Base-by-base conservation (phyloP, 2,113 vertebrate genomes). In the Anolis sagrei region DNA sequence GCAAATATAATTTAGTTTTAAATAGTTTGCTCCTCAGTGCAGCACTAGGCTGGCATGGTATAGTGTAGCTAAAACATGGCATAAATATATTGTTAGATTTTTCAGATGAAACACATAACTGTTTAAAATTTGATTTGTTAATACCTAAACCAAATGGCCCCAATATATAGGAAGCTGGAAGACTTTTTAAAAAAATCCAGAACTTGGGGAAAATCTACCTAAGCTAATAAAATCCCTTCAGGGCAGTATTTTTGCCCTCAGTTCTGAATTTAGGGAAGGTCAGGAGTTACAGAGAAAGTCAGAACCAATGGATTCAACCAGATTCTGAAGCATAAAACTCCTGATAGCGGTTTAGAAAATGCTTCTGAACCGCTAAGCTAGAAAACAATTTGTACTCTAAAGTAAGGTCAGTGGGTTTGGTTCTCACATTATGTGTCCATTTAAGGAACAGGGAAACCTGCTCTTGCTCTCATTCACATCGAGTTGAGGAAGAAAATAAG, bases 51-150 rank as follows among this genome's bases (percentile, higher is more conserved):
- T 75, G 84, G 83, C 82, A 79, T 85, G 89, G 76, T 88, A 44
- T 91, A 89, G 86, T 83, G 76, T 85, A 90, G 88, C 85, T 48
- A 0, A 77, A 92, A 81, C 36, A 13, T 79, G 5, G 6, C 77
- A 23, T 0, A 2, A 83, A 90, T 1, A 5, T 89, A 88, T 91
- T 85, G 48, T 69, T 69, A 85, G 77, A 80, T 89, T 78, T 96
- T 94, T 90, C 70, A 44, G 85, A 70, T 84, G 74, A 85, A 18
- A 1, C 29, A 75, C n/a, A 34, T 77, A 89, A 85, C 69, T 84
- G 64, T 85, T 66, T 85, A 86, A 61, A 64, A 36, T 85, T 39
- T 88, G 36, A 85, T 48, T 86, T 86, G 73, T 79, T 81, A 44
- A 44, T 81, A 16, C 4, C 19, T 64, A 77, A 81, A 80, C 54